Percentiles rank a stretch among this genome's conserved stretches.
Conservation (phyloP, 2,113 vertebrate genomes). For the Litocranius walleri region DNA sequence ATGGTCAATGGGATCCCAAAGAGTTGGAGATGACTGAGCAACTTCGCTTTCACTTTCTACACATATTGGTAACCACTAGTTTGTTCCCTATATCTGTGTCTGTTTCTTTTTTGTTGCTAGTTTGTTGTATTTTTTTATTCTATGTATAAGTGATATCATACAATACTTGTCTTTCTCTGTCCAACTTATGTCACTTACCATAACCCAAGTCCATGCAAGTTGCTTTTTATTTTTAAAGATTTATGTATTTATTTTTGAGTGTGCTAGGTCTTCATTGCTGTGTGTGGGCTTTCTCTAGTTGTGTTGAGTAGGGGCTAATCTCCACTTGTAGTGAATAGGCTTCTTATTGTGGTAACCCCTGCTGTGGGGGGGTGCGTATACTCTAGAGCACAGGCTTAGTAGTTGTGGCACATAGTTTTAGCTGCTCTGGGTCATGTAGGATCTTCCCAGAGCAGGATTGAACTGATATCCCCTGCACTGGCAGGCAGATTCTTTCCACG, state of each 20-base stretch:
- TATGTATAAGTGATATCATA: neutral
- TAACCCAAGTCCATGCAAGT: neutral
- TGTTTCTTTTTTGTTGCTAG: neutral
- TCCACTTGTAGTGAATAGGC: neutral
- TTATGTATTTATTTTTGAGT: neutral
- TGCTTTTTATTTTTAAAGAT: neutral
- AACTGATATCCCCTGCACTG: neutral
- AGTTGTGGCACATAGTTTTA: neutral
- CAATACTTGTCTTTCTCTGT: neutral
- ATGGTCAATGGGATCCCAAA: neutral
- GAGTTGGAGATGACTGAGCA: neutral
- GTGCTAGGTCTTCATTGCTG: neutral
- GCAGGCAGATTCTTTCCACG: neutral
- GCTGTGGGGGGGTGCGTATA: fast-evolving
- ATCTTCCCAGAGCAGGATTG: neutral
- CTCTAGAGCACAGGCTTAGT: neutral
- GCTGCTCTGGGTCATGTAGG: neutral
- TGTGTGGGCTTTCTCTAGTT: neutral
- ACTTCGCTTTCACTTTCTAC: neutral
- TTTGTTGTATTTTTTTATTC: neutral
- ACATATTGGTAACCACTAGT: neutral
- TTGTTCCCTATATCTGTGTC: neutral
- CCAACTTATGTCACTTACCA: neutral
- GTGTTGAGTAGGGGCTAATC: neutral
- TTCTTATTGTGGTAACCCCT: neutral